Conservation (phyloP, 2,888 invertebrate genomes). For the Synanthedon formicaeformis region DNA sequence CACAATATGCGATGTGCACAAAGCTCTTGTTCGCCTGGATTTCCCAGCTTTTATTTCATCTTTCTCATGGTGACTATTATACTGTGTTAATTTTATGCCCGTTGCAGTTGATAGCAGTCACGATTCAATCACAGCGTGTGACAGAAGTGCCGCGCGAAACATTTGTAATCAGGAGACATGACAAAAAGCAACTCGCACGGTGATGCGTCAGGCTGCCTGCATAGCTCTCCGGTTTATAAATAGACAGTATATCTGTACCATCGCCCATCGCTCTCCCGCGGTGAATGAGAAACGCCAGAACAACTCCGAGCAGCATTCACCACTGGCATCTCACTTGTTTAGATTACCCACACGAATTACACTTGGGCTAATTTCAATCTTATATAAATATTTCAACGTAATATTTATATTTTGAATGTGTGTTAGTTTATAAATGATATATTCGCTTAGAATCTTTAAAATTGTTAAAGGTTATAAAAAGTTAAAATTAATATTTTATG, state of each 20-base stretch:
- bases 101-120: not conserved
- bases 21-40: too few relatives aligned
- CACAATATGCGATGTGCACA: too few relatives aligned
- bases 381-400: too few relatives aligned
- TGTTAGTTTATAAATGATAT: too few relatives aligned
- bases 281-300: slow-evolving; percentile 4
- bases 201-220: not conserved
- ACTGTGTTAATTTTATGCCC: not conserved
- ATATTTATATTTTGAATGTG: not conserved
- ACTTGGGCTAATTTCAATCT: too few relatives aligned
- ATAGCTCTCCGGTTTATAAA: slow-evolving; percentile 3
- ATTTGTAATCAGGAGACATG: slow-evolving; percentile 43
- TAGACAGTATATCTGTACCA: slow-evolving; percentile 4
- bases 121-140: not conserved
- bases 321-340: slow-evolving; percentile 27
- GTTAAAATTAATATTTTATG: too few relatives aligned
- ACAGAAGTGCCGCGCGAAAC: slow-evolving; percentile 12
- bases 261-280: slow-evolving; percentile 3
- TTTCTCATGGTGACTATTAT: too few relatives aligned
- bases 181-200: slow-evolving; percentile 33
- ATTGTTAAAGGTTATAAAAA: too few relatives aligned
- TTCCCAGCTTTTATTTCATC: too few relatives aligned
- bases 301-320: not conserved
- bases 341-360: slow-evolving; percentile 24
- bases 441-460: too few relatives aligned